Base-by-base conservation (phyloP, 1,140 invertebrate species). In the Aphis gossypii region DNA sequence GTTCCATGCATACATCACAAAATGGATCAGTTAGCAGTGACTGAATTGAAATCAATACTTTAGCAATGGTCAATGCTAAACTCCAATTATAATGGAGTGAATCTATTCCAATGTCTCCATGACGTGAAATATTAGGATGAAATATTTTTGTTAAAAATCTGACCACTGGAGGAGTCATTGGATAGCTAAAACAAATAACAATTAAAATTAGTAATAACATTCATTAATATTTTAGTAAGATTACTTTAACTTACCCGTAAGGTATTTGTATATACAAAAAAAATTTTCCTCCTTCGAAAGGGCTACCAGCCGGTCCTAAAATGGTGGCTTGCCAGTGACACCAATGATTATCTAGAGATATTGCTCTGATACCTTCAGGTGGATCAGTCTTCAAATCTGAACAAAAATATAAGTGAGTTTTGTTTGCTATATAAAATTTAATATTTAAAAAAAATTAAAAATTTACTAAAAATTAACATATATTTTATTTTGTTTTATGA, bases 21-120 rank as follows among this genome's bases (percentile, higher is more conserved):
- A 97, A 99, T 1, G 98, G 98, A 96, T 99, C 98, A 0, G 98
- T 99, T 38, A 99, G 96, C 68, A 99, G 96, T 94, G 98, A 98
- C 96, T 99, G 98, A 92, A 98, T 97, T 93, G 98, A 98, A 87
- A 98, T 97, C 92, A 98, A 96, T 84, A 98, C 97, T 95, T 99
- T 99, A 83, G 98, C 97, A 95, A 99, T 97, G 25, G 98, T 99
- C 46, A 99, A 95, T 23, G 98, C 98, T 91, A 99, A 95, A 60
- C 98, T 98, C 98, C 98, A 99, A 95, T 99, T 99, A 95, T 99
- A 98, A 95, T 98, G 98, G 95, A 99, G 98, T 25, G 98, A 99
- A 95, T 99, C 98, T 94, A 99, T 98, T 56, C 98, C 98, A 94
- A 99, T 98, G 95, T 99, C 98, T n/a, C 98, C 98, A 95, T 99